A percentile compares a stretch with the other conserved stretches of the same genome.
Conservation (phyloP, 2,113 vertebrate genomes). For the Gobio gobio region DNA sequence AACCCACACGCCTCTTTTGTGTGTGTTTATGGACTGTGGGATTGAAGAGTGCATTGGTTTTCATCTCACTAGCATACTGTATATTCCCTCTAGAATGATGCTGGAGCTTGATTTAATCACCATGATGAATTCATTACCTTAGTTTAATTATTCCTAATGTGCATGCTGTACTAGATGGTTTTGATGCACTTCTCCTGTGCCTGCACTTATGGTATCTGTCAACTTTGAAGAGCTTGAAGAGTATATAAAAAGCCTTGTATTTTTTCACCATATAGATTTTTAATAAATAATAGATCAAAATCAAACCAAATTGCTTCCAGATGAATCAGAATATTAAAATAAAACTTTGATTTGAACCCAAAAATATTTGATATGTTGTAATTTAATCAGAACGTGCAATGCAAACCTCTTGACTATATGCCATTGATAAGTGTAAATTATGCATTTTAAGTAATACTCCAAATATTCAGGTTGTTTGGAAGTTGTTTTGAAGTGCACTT, state of each 20-base stretch:
- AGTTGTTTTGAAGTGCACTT: neutral
- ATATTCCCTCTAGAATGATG: neutral
- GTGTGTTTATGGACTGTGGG: slow-evolving; percentile 7
- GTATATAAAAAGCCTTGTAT: neutral
- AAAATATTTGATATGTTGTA: neutral
- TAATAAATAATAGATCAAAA: neutral
- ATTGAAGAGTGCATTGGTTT: slow-evolving; percentile 17
- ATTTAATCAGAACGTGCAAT: neutral
- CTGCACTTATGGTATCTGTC: neutral
- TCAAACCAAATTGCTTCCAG: neutral
- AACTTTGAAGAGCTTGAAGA: neutral
- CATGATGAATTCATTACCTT: neutral
- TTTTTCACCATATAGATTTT: neutral
- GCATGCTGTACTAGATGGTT: neutral
- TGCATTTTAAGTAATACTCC: neutral
- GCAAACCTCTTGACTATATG: neutral
- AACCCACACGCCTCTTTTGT: neutral
- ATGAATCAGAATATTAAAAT: neutral
- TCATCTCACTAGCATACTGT: neutral
- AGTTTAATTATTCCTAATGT: slow-evolving; percentile 6
- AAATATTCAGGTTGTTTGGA: neutral
- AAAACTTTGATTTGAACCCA: neutral
- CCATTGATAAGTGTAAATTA: neutral
- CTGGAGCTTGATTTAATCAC: slow-evolving; percentile 1
- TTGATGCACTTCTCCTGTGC: neutral